A percentile compares a stretch with the other conserved stretches of the same genome.
Conservation (phyloP, 2,113 vertebrate genomes). For the Corythornis vintsioides region DNA sequence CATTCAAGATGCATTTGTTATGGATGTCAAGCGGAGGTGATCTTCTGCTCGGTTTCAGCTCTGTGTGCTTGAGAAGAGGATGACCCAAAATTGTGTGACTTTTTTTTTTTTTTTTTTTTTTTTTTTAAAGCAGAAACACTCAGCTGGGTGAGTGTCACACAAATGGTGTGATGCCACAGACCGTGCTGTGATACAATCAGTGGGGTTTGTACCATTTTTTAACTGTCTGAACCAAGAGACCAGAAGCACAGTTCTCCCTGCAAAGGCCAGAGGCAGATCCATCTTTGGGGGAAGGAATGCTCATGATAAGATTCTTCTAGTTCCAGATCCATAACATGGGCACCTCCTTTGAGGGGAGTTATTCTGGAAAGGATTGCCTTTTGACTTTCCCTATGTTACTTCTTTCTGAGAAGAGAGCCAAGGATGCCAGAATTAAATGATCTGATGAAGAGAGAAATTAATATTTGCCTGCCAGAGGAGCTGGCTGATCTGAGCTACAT, state of each 20-base stretch:
- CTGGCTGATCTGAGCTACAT: conserved; percentile 60
- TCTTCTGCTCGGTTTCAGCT: neutral
- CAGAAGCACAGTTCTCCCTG: neutral
- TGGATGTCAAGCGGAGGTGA: neutral
- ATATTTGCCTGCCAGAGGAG: conserved; percentile 38
- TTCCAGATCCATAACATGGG: fast-evolving
- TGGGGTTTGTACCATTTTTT: neutral
- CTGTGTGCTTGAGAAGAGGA: neutral
- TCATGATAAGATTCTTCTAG: neutral
- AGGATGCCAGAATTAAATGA: conserved; percentile 20
- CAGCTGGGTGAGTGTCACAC: neutral
- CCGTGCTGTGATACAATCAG: fast-evolving
- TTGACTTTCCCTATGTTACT: neutral
- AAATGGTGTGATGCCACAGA: fast-evolving
- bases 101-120: neutral
- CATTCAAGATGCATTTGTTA: neutral
- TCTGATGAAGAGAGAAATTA: conserved; percentile 46
- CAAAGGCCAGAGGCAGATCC: neutral
- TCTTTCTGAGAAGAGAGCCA: neutral
- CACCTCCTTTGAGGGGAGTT: neutral
- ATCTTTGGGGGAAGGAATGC: neutral
- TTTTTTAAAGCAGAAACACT: neutral
- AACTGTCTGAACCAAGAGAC: neutral
- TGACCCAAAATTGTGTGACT: neutral
- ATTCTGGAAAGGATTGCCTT: neutral